phyloP scores from a whole-genome alignment of 2,888 invertebrate genomes.

The Philereme transversata region DNA sequence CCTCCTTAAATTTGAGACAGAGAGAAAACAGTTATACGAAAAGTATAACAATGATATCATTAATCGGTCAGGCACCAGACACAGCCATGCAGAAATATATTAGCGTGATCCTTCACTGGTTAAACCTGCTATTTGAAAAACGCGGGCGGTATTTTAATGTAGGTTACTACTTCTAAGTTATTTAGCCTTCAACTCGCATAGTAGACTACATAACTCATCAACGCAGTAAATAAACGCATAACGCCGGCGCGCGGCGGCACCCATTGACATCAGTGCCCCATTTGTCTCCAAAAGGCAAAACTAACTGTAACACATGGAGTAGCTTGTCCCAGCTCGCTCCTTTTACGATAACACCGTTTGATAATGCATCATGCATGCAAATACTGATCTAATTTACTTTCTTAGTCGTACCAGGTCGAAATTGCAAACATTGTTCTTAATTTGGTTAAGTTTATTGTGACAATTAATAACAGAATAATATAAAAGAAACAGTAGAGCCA shows the following conservation, averaged over 20 bases:
- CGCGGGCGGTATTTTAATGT: too few species aligned
- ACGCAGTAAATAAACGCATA: background rate
- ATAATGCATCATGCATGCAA: conserved; percentile 23
- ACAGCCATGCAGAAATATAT: too few species aligned
- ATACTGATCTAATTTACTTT: conserved; percentile 17
- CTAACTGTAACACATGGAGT: conserved; percentile 23
- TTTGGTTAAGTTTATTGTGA: too few species aligned
- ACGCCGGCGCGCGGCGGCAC: conserved; percentile 1
- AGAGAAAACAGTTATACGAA: too few species aligned
- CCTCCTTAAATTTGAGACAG: too few species aligned
- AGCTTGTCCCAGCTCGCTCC: conserved; percentile 6
- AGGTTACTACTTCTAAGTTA: too few species aligned
- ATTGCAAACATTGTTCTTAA: background rate
- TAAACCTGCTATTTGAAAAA: too few species aligned
- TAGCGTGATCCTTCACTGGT: too few species aligned
- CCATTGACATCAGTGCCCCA: conserved; percentile 8
- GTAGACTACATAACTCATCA: background rate
- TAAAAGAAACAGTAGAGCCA: too few species aligned
- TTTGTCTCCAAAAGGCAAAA: conserved; percentile 23
- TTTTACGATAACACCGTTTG: conserved; percentile 16
- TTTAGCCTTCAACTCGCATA: background rate
- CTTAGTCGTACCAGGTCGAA: conserved; percentile 1
- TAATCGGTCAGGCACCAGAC: too few species aligned
- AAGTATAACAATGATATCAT: too few species aligned
- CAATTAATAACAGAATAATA: too few species aligned